Percentiles rank a stretch among this genome's conserved stretches.
phyloP scores from a whole-genome alignment of 2,888 invertebrate species.

The Acanthosepion pharaonis region DNA sequence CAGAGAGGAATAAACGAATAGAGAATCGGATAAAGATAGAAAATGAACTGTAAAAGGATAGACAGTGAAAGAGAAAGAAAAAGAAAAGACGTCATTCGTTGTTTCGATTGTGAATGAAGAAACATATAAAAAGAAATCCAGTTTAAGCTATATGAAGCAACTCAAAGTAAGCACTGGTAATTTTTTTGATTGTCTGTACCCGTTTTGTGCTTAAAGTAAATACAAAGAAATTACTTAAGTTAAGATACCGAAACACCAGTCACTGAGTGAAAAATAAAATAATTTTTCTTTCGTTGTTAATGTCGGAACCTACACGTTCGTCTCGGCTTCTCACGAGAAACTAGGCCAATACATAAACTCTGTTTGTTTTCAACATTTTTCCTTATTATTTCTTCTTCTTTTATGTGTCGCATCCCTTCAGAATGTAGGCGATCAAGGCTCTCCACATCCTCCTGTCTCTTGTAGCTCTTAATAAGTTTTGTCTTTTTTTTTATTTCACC shows the following conservation, averaged over 20 bases:
- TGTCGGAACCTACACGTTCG: not conserved
- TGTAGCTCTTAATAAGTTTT: too few relatives aligned
- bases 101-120: not conserved
- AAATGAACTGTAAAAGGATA: not conserved
- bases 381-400: too few relatives aligned
- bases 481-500: too few relatives aligned
- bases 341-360: too few relatives aligned
- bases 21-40: not conserved
- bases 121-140: not conserved
- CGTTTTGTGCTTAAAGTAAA: not conserved
- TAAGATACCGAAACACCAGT: not conserved
- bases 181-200: not conserved
- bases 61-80: not conserved
- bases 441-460: too few relatives aligned
- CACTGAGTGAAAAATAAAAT: not conserved
- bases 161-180: not conserved
- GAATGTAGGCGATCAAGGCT: too few relatives aligned
- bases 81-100: not conserved
- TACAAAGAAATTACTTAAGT: not conserved
- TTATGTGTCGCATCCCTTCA: too few relatives aligned
- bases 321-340: not conserved
- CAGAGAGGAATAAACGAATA: too few relatives aligned
- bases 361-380: too few relatives aligned
- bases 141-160: not conserved
- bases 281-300: not conserved